Conservation (phyloP, 2,888 invertebrate genomes). For the Noctua janthe region DNA sequence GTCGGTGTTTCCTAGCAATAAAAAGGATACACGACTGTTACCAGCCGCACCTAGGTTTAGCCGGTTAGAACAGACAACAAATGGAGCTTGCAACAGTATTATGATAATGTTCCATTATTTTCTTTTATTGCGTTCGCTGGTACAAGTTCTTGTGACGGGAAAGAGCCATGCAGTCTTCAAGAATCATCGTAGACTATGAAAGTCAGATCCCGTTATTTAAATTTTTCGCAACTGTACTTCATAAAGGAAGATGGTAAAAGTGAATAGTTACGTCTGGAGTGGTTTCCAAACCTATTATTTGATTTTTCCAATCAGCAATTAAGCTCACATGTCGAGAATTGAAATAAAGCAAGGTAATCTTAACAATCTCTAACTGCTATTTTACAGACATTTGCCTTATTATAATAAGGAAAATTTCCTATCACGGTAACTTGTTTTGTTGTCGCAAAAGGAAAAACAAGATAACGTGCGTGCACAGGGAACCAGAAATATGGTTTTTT, state of each 20-base stretch:
- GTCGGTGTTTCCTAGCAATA: too few relatives aligned
- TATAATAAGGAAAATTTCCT: constrained; percentile 37
- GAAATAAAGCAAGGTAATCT: constrained; percentile 34
- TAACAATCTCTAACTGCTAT: constrained; percentile 22
- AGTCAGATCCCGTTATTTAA: not conserved
- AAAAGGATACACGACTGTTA: too few relatives aligned
- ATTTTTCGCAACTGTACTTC: constrained; percentile 1
- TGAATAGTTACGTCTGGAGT: not conserved
- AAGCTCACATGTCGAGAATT: not conserved
- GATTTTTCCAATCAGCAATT: constrained; percentile 4
- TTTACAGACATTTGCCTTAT: constrained; percentile 44
- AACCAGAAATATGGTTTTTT: constrained; percentile 49
- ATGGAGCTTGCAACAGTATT: not conserved
- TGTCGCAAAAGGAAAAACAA: constrained; percentile 58
- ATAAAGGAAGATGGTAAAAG: constrained; percentile 10
- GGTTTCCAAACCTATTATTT: constrained; percentile 1
- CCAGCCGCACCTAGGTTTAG: too few relatives aligned
- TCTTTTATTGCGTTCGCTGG: not conserved
- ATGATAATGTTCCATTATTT: not conserved
- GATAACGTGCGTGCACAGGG: constrained; percentile 39
- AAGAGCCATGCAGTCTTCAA: not conserved
- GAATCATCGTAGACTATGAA: not conserved
- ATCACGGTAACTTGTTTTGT: constrained; percentile 60
- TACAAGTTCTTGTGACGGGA: not conserved
- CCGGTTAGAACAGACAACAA: too few relatives aligned